These are phyloP conservation scores for Siniperca obscura DNA, from an alignment of 2,797 vertebrate genomes.

Conservation along the genomic window DNA sequence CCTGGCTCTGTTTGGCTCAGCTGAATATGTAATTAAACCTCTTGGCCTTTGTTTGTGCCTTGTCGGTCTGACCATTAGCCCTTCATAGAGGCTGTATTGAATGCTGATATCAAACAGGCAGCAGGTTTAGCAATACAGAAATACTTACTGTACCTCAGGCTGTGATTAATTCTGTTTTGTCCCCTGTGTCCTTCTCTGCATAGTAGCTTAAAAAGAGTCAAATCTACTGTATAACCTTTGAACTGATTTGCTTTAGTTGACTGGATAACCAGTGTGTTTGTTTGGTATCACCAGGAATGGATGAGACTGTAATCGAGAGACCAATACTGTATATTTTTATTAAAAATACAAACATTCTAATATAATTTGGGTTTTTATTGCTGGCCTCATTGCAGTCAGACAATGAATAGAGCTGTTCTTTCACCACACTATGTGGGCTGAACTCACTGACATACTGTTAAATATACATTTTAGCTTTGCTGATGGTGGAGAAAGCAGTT, in stretches of 20 bases:
- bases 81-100: slow-evolving; percentile 14
- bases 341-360: not conserved
- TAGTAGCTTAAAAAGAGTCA: not conserved
- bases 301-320: not conserved
- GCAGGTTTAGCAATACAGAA: not conserved
- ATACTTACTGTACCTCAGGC: not conserved
- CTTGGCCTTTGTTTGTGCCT: slow-evolving; percentile 45
- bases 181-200: not conserved
- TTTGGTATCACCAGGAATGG: not conserved
- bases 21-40: slow-evolving; percentile 61
- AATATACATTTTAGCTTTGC: not conserved
- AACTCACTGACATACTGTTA: slow-evolving; percentile 1
- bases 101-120: slow-evolving; percentile 46
- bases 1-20: slow-evolving; percentile 50
- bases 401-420: not conserved
- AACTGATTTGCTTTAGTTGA: not conserved
- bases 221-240: not conserved
- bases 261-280: not conserved
- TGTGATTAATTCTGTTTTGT: not conserved
- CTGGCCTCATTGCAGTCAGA: not conserved
- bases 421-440: not conserved
- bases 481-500: not conserved
- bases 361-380: not conserved
- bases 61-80: slow-evolving; percentile 44
- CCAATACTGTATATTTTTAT: not conserved